Percentiles rank a stretch among this genome's conserved stretches.
phyloP scores from a whole-genome alignment of 1,140 invertebrate species.

The Atta texana region DNA sequence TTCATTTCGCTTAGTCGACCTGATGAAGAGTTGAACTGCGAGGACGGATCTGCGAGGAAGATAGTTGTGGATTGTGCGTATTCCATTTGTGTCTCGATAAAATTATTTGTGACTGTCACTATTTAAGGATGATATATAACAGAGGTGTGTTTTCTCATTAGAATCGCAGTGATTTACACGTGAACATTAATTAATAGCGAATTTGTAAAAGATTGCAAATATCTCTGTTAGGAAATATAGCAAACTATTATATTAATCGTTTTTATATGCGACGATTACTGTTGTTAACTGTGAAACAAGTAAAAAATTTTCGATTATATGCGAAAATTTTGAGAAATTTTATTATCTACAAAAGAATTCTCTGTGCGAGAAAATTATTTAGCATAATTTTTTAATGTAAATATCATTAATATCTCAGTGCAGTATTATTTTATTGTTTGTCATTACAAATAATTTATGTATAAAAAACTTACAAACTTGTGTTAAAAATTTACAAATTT shows the following conservation, averaged over 20 bases:
- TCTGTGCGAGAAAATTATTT: neutral
- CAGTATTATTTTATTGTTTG: conserved; percentile 3
- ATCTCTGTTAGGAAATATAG: conserved; percentile 17
- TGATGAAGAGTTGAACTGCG: conserved; percentile 18
- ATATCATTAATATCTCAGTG: neutral
- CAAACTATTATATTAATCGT: conserved; percentile 7
- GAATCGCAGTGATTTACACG: neutral
- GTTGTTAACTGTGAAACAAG: neutral
- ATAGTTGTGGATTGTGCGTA: neutral
- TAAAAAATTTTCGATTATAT: neutral
- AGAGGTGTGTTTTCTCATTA: neutral
- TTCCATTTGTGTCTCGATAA: neutral
- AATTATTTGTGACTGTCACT: neutral
- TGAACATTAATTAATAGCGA: neutral
- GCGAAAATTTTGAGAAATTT: neutral
- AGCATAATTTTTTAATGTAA: neutral
- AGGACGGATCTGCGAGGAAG: neutral
- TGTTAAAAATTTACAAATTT: neutral
- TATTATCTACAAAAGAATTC: neutral
- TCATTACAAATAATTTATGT: neutral
- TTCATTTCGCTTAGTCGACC: neutral
- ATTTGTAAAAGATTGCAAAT: conserved; percentile 13
- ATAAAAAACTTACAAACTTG: neutral
- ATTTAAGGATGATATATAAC: neutral
- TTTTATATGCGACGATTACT: neutral